Percentiles rank a stretch among this genome's conserved stretches.
These are phyloP conservation scores for Myotis yumanensis DNA, from an alignment of 2,113 vertebrate genomes.

Conservation along the genomic window DNA sequence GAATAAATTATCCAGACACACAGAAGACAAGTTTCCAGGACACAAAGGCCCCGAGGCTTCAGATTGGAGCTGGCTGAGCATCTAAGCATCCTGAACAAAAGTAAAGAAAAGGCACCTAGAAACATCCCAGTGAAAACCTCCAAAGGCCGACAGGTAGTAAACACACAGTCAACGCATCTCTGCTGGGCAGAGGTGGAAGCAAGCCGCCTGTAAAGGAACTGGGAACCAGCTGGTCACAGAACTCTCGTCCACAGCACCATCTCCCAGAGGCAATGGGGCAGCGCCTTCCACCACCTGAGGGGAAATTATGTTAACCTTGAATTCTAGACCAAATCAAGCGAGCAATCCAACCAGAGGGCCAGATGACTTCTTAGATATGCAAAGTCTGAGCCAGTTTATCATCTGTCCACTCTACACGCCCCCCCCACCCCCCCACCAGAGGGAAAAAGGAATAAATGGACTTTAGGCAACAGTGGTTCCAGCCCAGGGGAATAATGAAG, in stretches of 20 bases:
- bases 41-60: neutral
- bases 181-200: neutral
- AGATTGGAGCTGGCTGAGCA: neutral
- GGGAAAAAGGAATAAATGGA: neutral
- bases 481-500: neutral
- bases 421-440: neutral
- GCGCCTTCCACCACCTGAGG: rapidly evolving
- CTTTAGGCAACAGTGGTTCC: neutral
- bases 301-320: neutral
- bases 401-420: no score
- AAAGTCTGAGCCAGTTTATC: neutral
- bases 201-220: neutral
- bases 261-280: neutral
- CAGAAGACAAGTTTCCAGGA: neutral
- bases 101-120: neutral
- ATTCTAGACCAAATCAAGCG: constrained; percentile 12
- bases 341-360: neutral
- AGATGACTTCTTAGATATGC: neutral
- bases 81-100: neutral
- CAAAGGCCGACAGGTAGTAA: rapidly evolving
- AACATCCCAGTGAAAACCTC: neutral
- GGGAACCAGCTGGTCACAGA: neutral
- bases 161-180: neutral
- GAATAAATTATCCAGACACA: neutral
- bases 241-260: neutral